Percentiles rank a stretch among this genome's conserved stretches.
Conservation (phyloP, 2,888 invertebrate species). For the Phorcus lineatus region DNA sequence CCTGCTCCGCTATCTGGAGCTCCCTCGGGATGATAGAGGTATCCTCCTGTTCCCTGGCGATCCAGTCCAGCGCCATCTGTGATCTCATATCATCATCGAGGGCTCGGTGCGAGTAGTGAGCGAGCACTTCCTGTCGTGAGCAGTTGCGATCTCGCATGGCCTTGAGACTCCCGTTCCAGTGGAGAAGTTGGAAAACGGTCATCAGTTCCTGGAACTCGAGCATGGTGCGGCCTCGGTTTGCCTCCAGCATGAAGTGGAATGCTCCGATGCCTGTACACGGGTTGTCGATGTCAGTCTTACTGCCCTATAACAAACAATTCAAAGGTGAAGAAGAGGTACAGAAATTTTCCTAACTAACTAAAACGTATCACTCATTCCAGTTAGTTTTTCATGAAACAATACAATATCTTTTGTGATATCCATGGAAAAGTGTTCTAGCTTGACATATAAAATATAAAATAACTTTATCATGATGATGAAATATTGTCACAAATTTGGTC, state of each 20-base stretch:
- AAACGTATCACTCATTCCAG: too few relatives aligned
- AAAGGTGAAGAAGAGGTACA: neutral
- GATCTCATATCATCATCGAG: conserved; percentile 96
- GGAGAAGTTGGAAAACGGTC: conserved; percentile 97
- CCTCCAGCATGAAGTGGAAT: conserved; percentile 82
- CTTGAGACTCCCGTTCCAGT: conserved; percentile 97
- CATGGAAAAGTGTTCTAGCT: too few relatives aligned
- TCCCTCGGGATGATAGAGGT: conserved; percentile 87
- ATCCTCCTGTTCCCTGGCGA: conserved; percentile 83
- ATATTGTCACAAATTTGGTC: too few relatives aligned
- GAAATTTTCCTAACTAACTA: too few relatives aligned
- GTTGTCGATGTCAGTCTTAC: conserved; percentile 76
- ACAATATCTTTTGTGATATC: too few relatives aligned
- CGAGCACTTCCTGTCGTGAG: conserved; percentile 89
- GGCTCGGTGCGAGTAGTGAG: conserved; percentile 93
- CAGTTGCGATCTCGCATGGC: conserved; percentile 96
- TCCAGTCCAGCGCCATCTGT: conserved; percentile 95
- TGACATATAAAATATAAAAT: too few relatives aligned
- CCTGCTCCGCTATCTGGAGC: conserved; percentile 88
- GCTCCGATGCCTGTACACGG: conserved; percentile 87
- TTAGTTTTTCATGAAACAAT: too few relatives aligned
- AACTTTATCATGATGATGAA: too few relatives aligned
- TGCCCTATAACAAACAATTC: conserved; percentile 55
- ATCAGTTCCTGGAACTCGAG: conserved; percentile 96
- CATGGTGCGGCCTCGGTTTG: conserved; percentile 88